These are phyloP conservation scores for Lacerta bilineata DNA, from an alignment of 2,797 vertebrate species.

Conservation along the genomic window DNA sequence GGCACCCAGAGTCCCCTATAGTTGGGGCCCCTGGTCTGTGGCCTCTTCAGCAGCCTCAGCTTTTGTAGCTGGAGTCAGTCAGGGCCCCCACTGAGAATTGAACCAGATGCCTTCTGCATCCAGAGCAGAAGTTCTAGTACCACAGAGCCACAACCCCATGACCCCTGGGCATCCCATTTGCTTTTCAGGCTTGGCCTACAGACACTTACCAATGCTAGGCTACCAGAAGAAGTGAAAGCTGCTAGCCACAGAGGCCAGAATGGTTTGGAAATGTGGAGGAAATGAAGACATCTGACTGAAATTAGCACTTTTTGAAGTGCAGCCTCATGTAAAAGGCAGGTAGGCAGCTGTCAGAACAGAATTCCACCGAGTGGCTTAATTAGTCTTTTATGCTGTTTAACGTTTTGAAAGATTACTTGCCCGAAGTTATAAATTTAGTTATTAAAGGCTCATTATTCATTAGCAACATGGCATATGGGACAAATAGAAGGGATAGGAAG, in stretches of 20 bases:
- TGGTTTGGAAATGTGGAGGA: background rate
- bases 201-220: background rate
- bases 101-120: too few species aligned
- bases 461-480: constrained; percentile 25
- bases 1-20: too few species aligned
- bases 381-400: constrained; percentile 38
- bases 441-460: constrained; percentile 38
- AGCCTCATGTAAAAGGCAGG: background rate
- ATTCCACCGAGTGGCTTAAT: constrained; percentile 18
- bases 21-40: too few species aligned
- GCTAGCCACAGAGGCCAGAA: background rate
- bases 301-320: background rate
- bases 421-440: constrained; percentile 40
- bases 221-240: background rate
- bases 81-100: too few species aligned
- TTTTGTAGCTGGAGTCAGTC: too few species aligned
- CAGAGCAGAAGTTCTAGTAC: too few species aligned
- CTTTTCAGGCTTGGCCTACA: background rate
- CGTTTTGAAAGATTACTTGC: constrained; percentile 28
- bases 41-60: too few species aligned
- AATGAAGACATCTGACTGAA: background rate
- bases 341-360: constrained; percentile 25
- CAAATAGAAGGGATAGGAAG: background rate
- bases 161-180: too few species aligned
- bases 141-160: too few species aligned